Conservation (phyloP, 2,797 vertebrate species). For the Schizopygopsis malacanthus region DNA sequence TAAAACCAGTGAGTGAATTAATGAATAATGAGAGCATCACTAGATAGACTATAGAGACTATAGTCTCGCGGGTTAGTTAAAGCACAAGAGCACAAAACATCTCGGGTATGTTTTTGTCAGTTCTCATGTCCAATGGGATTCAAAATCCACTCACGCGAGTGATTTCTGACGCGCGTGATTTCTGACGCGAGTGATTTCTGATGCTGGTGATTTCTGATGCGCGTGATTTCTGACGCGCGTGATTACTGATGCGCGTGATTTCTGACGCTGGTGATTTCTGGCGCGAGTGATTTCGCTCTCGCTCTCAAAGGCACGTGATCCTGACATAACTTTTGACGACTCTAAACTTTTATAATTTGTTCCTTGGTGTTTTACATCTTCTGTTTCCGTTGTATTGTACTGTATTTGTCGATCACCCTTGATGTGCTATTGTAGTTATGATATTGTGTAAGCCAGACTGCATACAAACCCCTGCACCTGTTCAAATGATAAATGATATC, state of each 20-base stretch:
- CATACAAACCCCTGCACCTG: background rate
- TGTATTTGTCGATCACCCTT: background rate
- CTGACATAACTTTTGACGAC: background rate
- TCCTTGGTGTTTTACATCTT: background rate
- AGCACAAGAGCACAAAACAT: background rate
- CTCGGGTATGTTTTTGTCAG: slow-evolving; percentile 1
- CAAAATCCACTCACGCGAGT: background rate
- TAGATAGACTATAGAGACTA: no score
- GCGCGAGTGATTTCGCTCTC: background rate
- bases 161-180: background rate
- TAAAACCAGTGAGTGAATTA: background rate
- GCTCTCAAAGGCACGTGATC: background rate
- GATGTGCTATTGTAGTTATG: background rate
- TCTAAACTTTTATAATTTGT: background rate
- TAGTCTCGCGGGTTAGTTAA: background rate
- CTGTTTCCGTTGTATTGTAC: background rate
- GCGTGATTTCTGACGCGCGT: no score
- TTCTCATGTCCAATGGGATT: background rate
- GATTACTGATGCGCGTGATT: background rate
- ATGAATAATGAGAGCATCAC: background rate
- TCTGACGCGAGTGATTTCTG: background rate
- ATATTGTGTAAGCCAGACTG: background rate
- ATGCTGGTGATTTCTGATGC: no score
- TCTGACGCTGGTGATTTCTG: no score
- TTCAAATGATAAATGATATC: slow-evolving; percentile 18